These are phyloP conservation scores for Wiebesia pumilae DNA, from an alignment of 1,140 invertebrate genomes.

Conservation along the genomic window DNA sequence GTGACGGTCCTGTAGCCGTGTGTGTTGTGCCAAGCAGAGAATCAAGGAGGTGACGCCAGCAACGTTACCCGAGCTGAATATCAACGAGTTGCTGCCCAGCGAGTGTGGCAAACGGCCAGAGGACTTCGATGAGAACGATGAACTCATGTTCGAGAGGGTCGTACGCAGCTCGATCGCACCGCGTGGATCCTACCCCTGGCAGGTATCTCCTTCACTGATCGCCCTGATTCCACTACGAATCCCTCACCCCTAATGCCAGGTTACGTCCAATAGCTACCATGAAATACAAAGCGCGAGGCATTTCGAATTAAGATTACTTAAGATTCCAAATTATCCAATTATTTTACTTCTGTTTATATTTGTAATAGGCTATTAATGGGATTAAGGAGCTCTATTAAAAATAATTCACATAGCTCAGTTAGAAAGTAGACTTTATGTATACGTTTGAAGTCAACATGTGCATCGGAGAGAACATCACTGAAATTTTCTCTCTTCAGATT, in stretches of 20 bases:
- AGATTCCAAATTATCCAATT: no score
- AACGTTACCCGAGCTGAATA: conserved; percentile 61
- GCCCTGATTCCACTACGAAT: background rate
- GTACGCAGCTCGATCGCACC: conserved; percentile 76
- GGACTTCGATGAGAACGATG: conserved; percentile 69
- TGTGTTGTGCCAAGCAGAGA: conserved; percentile 4
- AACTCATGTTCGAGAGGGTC: conserved; percentile 74
- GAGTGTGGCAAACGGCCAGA: conserved; percentile 75
- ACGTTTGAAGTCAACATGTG: no score
- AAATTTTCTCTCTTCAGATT: no score
- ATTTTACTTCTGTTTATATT: no score
- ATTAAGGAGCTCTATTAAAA: no score
- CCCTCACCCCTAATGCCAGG: background rate
- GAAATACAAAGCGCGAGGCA: no score
- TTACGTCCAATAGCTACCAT: background rate
- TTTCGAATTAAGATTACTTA: no score
- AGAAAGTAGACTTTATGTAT: no score
- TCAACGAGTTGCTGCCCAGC: conserved; percentile 69
- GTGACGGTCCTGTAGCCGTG: background rate
- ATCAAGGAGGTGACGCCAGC: background rate
- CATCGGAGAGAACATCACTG: no score
- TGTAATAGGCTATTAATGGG: no score
- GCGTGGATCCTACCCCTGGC: conserved; percentile 86
- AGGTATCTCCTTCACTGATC: conserved; percentile 72
- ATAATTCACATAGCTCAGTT: no score